Base-by-base conservation (phyloP, 2,888 invertebrate genomes). In the Sarcophaga carnaria region DNA sequence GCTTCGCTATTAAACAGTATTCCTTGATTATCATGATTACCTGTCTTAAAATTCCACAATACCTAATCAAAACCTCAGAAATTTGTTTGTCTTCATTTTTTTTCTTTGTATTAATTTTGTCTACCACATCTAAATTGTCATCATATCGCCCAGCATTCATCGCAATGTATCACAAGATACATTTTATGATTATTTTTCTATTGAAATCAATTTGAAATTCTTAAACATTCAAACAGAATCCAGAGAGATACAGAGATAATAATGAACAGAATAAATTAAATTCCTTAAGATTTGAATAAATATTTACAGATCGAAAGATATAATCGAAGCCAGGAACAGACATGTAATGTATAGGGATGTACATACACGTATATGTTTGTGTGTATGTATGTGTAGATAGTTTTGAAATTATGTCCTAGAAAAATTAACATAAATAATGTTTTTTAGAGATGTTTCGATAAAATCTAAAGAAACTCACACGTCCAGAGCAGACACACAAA, bases 341-440 rank as follows among this genome's bases (percentile, higher is more conserved):
- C 79, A 76, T 64, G 17, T 20, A 62, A 37, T 37, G 37, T n/a
- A n/a, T n/a, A n/a, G n/a, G n/a, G n/a, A n/a, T n/a, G n/a, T n/a
- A n/a, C n/a, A n/a, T n/a, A n/a, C n/a, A n/a, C n/a, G n/a, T n/a
- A n/a, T n/a, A 83, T 72, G 72, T 83, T 72, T 78, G 4, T 14
- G 67, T 72, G 77, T 77, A 72, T 14, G 47, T 45, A 22, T 54
- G 37, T 27, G 6, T 37, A 37, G 37, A 6, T 37, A 37, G 37
- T 37, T 37, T 8, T 10, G 8, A 10, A 37, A 37, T 37, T 37
- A 37, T 37, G 37, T 37, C 8, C 37, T 37, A 37, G 37, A 84
- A 54, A 80, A 87, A 87, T 87, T 82, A 87, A 84, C 87, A 87
- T 87, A 84, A 87, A 82, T 79, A 84, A 84, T 82, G 62, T 45